These are phyloP conservation scores for Griposia aprilina DNA, from an alignment of 2,888 invertebrate genomes.

Conservation along the genomic window DNA sequence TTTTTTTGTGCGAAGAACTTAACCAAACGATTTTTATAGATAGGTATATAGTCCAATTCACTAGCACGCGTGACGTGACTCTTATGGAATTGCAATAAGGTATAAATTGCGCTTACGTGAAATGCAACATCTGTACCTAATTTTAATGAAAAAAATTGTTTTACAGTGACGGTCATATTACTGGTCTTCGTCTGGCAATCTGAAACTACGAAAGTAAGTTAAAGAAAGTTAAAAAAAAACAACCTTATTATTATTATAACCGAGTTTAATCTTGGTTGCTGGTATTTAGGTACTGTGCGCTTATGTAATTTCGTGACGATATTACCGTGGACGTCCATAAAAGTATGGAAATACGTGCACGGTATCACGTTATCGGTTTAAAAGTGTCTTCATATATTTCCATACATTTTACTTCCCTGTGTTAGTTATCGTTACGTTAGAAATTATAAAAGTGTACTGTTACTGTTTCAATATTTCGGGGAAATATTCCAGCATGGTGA, in stretches of 20 bases:
- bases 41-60: neutral
- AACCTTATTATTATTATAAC: neutral
- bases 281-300: neutral
- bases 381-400: no score
- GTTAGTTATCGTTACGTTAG: no score
- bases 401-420: no score
- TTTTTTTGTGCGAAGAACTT: neutral
- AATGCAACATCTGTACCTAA: neutral
- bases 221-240: neutral
- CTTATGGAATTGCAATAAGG: neutral
- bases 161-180: slow-evolving; percentile 52
- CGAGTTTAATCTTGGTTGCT: neutral
- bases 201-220: slow-evolving; percentile 61
- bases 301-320: no score
- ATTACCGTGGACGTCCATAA: no score
- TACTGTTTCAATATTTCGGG: neutral
- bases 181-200: slow-evolving; percentile 43
- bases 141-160: neutral
- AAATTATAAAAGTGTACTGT: no score
- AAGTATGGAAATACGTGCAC: no score
- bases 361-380: no score
- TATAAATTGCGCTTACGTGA: neutral
- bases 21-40: neutral
- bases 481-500: neutral
- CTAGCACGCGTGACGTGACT: no score